Evolutionary conservation across 2,797 vertebrate genomes (phyloP).

Genomic region (Anguilla megastoma): DNA sequence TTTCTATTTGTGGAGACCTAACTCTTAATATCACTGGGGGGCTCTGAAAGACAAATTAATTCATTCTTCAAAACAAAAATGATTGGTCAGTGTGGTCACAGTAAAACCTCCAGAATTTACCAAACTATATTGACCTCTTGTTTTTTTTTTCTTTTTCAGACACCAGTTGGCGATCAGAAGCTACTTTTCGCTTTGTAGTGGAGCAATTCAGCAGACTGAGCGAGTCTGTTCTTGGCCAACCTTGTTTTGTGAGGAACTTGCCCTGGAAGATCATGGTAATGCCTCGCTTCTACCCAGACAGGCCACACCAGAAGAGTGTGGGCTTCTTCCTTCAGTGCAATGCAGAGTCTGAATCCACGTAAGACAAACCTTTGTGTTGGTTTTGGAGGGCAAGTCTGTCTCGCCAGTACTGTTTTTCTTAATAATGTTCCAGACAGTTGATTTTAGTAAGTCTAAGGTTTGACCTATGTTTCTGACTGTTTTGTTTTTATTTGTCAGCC

Average conservation of each 20-base stretch:
- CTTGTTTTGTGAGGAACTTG: conserved; percentile 96
- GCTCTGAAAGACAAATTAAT: not conserved
- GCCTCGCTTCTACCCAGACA: conserved; percentile 97
- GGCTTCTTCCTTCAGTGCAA: conserved; percentile 99
- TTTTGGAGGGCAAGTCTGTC: not conserved
- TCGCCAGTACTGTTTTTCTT: not conserved
- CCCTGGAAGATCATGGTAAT: conserved; percentile 99
- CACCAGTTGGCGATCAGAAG: conserved; percentile 97
- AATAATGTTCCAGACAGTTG: too few relatives aligned
- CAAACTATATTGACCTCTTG: conserved; percentile 1
- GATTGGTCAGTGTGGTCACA: not conserved
- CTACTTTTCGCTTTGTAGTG: conserved; percentile 95
- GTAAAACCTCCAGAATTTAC: not conserved
- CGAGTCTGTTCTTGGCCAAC: conserved; percentile 96
- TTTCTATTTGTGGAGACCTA: not conserved
- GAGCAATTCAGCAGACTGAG: conserved; percentile 96
- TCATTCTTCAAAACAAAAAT: not conserved
- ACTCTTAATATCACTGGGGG: too few relatives aligned
- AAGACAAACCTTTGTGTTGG: conserved; percentile 58
- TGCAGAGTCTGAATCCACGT: conserved; percentile 99
- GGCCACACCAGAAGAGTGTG: conserved; percentile 98
- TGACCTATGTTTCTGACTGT: too few relatives aligned
- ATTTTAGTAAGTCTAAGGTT: too few relatives aligned
- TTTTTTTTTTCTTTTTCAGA: conserved; percentile 68
- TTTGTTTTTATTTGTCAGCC: too few relatives aligned